phyloP scores from a whole-genome alignment of 1,140 invertebrate species.

The Bombyx mandarina region DNA sequence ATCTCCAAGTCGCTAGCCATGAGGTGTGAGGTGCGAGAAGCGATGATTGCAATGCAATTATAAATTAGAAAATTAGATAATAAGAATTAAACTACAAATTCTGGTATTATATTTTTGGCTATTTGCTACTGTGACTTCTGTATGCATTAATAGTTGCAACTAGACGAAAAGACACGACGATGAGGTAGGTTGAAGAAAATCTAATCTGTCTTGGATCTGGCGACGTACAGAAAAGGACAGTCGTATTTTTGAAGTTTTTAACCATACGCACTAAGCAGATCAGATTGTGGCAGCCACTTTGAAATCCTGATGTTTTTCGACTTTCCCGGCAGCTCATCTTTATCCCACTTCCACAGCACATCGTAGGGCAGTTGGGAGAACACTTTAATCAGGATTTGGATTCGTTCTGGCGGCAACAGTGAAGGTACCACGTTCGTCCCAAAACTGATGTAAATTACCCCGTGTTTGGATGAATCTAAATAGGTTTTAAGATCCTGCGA shows the following conservation, averaged over 20 bases:
- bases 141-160: neutral
- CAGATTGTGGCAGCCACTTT: conserved; percentile 1
- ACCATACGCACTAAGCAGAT: neutral
- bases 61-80: too few relatives aligned
- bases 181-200: neutral
- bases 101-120: neutral
- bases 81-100: too few relatives aligned
- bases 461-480: conserved; percentile 23
- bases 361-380: conserved; percentile 5
- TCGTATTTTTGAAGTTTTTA: neutral
- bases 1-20: neutral
- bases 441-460: conserved; percentile 66
- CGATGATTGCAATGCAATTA: too few relatives aligned
- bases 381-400: conserved; percentile 18
- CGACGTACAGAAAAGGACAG: neutral
- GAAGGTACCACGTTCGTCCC: conserved; percentile 69
- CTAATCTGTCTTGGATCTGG: neutral
- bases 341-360: conserved; percentile 2
- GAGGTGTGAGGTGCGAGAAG: too few relatives aligned
- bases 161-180: neutral
- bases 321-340: conserved; percentile 1
- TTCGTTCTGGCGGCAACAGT: conserved; percentile 46
- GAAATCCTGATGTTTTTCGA: neutral
- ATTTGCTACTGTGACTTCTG: neutral
- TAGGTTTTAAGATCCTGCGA: conserved; percentile 22